Evolutionary conservation across 2,113 vertebrate genomes (phyloP).

Genomic region (Tichodroma muraria): DNA sequence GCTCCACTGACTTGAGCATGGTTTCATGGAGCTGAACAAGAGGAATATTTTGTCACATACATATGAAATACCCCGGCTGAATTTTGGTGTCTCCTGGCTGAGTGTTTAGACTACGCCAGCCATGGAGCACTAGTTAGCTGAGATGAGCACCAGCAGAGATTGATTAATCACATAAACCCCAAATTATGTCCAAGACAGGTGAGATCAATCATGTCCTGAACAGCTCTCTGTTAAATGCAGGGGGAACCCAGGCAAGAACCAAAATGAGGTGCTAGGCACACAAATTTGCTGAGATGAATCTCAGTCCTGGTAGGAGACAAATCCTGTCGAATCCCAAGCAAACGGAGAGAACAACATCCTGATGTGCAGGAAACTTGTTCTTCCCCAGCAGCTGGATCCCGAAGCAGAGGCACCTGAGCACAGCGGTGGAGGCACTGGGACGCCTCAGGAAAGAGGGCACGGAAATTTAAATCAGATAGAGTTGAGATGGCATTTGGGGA

Average conservation of each 20-base stretch:
- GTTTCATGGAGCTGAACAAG: neutral
- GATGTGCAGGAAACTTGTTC: neutral
- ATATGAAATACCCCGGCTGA: neutral
- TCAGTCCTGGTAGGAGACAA: neutral
- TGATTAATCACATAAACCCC: neutral
- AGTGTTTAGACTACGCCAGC: neutral
- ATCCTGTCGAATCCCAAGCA: neutral
- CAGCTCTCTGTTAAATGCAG: neutral
- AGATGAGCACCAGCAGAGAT: neutral
- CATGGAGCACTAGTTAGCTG: neutral
- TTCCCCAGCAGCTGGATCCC: neutral
- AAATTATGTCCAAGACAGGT: neutral
- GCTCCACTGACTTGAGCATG: neutral
- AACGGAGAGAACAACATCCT: neutral
- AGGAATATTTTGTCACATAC: neutral
- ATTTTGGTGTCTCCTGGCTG: neutral
- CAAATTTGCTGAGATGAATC: neutral
- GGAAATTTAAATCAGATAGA: neutral
- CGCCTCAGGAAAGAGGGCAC: neutral
- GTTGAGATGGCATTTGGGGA: neutral
- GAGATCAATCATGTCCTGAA: neutral
- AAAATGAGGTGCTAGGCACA: neutral
- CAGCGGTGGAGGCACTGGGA: fast-evolving
- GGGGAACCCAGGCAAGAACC: neutral
- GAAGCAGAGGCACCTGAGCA: neutral